Conservation (phyloP, 2,113 vertebrate genomes). For the Peromyscus californicus region DNA sequence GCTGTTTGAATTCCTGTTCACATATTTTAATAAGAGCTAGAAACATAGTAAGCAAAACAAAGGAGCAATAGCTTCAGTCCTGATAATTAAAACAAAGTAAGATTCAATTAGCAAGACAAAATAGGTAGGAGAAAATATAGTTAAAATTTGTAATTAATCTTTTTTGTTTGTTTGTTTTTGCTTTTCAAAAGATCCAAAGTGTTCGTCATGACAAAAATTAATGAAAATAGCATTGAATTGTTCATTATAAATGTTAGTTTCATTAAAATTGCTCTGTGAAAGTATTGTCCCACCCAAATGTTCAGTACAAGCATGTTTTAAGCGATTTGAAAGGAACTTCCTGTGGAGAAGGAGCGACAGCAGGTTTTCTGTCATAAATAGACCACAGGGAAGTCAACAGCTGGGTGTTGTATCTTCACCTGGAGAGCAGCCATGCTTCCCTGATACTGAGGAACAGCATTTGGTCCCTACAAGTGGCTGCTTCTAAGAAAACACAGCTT, state of each 20-base stretch:
- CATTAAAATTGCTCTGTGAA: constrained; percentile 47
- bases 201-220: constrained; percentile 22
- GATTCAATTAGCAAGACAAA: background rate
- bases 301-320: background rate
- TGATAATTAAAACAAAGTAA: background rate
- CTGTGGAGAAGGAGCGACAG: background rate
- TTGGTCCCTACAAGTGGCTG: background rate
- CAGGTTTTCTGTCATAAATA: background rate
- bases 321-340: background rate
- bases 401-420: background rate
- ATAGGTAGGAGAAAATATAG: background rate
- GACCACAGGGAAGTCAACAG: no score
- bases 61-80: background rate
- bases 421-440: background rate
- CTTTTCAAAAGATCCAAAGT: background rate
- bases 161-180: constrained; percentile 11
- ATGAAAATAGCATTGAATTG: background rate
- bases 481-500: background rate
- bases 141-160: constrained; percentile 14
- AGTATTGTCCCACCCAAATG: background rate
- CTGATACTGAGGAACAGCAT: background rate
- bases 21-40: background rate
- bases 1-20: background rate
- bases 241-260: background rate
- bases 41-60: background rate